A percentile compares a stretch with the other conserved stretches of the same genome.
These are phyloP conservation scores for Borostomias antarcticus DNA, from an alignment of 2,797 vertebrate species.

Conservation along the genomic window DNA sequence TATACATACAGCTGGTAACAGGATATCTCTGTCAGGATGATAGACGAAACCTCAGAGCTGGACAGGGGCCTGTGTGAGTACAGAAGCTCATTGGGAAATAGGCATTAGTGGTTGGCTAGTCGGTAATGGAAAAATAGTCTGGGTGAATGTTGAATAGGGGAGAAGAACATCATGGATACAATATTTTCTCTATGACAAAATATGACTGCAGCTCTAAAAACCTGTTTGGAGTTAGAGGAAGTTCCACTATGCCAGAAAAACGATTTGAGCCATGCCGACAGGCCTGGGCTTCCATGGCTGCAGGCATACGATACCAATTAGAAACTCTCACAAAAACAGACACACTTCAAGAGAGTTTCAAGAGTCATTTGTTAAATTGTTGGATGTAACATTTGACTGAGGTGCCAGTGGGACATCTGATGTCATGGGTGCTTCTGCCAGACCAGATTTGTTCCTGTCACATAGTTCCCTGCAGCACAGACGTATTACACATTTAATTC, in stretches of 20 bases:
- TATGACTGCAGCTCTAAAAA: slow-evolving; percentile 7
- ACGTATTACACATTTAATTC: background rate
- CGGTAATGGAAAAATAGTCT: slow-evolving; percentile 16
- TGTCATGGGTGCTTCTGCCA: background rate
- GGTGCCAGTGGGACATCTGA: background rate
- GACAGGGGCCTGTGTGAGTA: background rate
- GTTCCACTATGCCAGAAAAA: slow-evolving; percentile 1
- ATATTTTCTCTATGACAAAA: slow-evolving; percentile 12
- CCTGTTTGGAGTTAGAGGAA: slow-evolving; percentile 19
- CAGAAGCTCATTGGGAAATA: background rate
- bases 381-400: background rate
- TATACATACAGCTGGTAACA: background rate
- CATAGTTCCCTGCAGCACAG: background rate
- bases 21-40: slow-evolving; percentile 10
- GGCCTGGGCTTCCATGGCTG: background rate
- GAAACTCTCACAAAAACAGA: background rate
- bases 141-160: background rate
- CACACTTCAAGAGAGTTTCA: background rate
- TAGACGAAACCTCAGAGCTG: slow-evolving; percentile 17
- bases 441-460: background rate
- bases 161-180: slow-evolving; percentile 4
- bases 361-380: background rate
- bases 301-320: background rate
- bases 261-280: background rate
- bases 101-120: slow-evolving; percentile 1